Evolutionary conservation across 1,140 invertebrate species (phyloP).

Genomic region (Melanaphis sacchari): DNA sequence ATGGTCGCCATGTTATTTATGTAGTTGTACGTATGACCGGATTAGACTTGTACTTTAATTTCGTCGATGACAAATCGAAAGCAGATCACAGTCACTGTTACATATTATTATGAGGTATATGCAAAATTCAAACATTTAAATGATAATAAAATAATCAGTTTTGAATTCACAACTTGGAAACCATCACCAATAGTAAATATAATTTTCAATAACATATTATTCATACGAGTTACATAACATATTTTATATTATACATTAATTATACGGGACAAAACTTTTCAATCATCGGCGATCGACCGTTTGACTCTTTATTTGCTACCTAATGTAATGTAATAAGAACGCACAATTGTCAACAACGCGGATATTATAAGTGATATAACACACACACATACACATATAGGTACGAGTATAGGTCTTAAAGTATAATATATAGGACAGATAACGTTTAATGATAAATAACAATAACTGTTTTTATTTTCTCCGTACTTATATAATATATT

Average conservation of each 20-base stretch:
- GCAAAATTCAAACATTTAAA: too few species aligned
- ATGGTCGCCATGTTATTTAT: neutral
- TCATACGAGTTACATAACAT: too few species aligned
- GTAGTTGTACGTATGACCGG: neutral
- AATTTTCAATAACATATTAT: too few species aligned
- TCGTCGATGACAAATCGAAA: neutral
- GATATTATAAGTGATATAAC: neutral
- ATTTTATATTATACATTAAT: neutral
- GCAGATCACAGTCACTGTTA: neutral
- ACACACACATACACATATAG: neutral
- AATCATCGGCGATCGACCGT: neutral
- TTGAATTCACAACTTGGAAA: too few species aligned
- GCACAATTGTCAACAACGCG: neutral
- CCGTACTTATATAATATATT: neutral
- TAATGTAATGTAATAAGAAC: neutral
- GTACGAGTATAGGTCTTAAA: neutral
- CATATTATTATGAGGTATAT: constrained; percentile 5
- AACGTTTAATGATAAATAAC: constrained; percentile 18
- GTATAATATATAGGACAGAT: neutral
- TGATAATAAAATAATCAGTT: too few species aligned
- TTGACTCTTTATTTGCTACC: neutral
- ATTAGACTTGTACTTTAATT: constrained; percentile 4
- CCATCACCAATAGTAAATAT: too few species aligned
- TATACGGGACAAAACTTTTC: neutral
- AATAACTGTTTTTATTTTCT: constrained; percentile 11